Percentiles rank a stretch among this genome's conserved stretches.
phyloP scores from a whole-genome alignment of 2,888 invertebrate genomes.

The Heliothis peltigera region DNA sequence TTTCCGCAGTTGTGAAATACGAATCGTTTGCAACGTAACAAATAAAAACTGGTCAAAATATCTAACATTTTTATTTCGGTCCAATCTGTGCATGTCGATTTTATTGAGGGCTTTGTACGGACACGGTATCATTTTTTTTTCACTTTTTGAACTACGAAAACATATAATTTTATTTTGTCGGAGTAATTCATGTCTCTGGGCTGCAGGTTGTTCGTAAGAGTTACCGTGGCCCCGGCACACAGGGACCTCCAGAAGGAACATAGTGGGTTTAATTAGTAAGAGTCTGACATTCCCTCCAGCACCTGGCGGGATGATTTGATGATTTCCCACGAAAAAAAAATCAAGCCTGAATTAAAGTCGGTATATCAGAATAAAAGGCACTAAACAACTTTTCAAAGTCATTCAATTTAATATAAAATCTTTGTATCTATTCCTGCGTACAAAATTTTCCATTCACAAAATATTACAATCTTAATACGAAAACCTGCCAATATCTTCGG shows the following conservation, averaged over 20 bases:
- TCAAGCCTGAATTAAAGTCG: not conserved
- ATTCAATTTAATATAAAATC: not conserved
- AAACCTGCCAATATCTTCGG: conserved; percentile 23
- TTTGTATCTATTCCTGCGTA: not conserved
- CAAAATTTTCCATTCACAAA: not conserved
- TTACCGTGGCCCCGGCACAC: no score
- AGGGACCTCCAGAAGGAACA: no score
- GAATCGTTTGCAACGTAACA: conserved; percentile 4
- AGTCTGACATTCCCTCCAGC: no score
- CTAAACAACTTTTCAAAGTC: not conserved
- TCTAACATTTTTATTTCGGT: conserved; percentile 11
- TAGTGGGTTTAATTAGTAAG: no score
- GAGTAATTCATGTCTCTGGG: no score
- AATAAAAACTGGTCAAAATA: conserved; percentile 13
- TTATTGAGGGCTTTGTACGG: not conserved
- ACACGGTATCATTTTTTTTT: no score
- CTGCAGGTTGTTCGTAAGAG: no score
- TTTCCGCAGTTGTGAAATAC: conserved; percentile 11
- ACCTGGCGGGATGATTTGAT: no score
- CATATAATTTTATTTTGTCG: no score
- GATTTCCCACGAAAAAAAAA: no score
- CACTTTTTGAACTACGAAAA: no score
- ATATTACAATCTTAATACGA: conserved; percentile 3
- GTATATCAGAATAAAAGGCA: no score
- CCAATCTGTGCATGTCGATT: conserved; percentile 16